Conservation (phyloP, 2,888 invertebrate species). For the Prenolepis imparis region DNA sequence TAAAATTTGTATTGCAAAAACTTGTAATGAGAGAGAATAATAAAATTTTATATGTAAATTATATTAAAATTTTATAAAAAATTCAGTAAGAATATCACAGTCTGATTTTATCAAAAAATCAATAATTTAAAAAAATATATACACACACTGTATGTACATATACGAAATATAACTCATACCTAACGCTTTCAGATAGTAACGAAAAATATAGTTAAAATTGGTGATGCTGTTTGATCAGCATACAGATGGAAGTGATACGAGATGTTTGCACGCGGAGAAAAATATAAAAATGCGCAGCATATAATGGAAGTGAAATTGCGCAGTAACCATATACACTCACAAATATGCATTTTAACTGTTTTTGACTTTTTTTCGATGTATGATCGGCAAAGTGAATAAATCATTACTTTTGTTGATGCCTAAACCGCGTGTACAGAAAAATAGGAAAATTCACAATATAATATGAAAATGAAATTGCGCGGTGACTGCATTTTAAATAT, state of each 20-base stretch:
- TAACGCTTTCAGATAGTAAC: neutral
- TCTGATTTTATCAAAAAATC: neutral
- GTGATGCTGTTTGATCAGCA: constrained; percentile 37
- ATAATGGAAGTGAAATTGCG: constrained; percentile 10
- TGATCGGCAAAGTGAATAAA: constrained; percentile 5
- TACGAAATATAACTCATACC: neutral
- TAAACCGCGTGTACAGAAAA: constrained; percentile 15
- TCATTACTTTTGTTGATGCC: neutral
- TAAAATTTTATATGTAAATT: neutral
- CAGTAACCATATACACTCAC: neutral
- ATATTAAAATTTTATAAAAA: neutral
- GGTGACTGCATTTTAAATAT: neutral
- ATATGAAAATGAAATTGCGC: constrained; percentile 31
- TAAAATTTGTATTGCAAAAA: neutral
- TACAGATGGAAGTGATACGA: constrained; percentile 47
- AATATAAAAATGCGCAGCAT: constrained; percentile 20
- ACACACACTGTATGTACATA: neutral
- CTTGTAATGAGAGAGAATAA: neutral
- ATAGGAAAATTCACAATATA: neutral
- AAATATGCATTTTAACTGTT: neutral
- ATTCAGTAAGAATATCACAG: neutral
- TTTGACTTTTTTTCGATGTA: neutral
- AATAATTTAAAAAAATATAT: neutral
- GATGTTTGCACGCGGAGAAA: constrained; percentile 2
- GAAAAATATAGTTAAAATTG: constrained; percentile 39